Base-by-base conservation (phyloP, 2,888 invertebrate genomes). In the Bhutanitis thaidina region DNA sequence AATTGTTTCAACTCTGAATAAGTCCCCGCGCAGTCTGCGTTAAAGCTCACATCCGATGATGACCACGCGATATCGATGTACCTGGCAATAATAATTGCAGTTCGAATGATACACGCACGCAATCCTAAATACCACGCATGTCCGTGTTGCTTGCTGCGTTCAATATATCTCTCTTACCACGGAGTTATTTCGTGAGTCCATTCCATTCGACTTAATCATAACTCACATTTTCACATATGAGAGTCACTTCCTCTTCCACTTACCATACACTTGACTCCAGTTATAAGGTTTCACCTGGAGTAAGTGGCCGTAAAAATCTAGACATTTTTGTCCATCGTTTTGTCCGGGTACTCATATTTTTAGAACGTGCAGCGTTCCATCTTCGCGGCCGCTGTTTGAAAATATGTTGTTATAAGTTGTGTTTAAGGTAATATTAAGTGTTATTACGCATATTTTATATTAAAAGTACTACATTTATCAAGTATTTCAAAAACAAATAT, bases 11-110 rank as follows among this genome's bases (percentile, higher is more conserved):
- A n/a, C 5, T 12, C 15, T 7, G 27, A 38, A 32, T 32, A 38
- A 25, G 45, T 34, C 34, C 20, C 16, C 14, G 4, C 43, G 38
- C 38, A 25, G 30, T 27, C 15, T 48, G 38, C 53, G 45, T 56
- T 58, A 54, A 57, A 49, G 43, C 37, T 30, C 20, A 1, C 15
- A 37, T 29, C 12, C 34, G 34, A 25, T 35, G 73, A 71, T 74
- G 70, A 78, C 81, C 81, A 84, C 84, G 80, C 85, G 73, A 85
- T 84, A 81, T 74, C 78, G 74, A 71, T 84, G 84, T 86, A 78
- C 73, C 71, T 63, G 61, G 73, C 69, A 71, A 70, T 74, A 75
- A 83, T 87, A 82, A 85, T 84, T 83, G 76, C 78, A 66, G 72
- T 68, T 69, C 69, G 72, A 87, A 80, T 85, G 85, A 84, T 85